phyloP scores from a whole-genome alignment of 2,888 invertebrate species.

The Euzophera pinguis region DNA sequence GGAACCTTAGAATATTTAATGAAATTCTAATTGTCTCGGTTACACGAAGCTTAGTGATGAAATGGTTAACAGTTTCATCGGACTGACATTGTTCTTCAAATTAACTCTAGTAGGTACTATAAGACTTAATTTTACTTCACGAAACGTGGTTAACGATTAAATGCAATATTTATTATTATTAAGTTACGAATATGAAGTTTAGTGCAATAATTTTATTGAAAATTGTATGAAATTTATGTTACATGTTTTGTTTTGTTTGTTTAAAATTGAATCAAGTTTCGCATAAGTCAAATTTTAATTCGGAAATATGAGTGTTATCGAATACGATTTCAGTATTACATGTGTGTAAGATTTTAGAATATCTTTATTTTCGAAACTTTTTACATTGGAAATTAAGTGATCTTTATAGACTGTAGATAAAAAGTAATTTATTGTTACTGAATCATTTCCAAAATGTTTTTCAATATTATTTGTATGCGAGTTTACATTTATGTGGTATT shows the following conservation, averaged over 20 bases:
- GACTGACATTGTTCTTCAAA: slow-evolving; percentile 72
- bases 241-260: slow-evolving; percentile 69
- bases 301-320: slow-evolving; percentile 53
- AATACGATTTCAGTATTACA: slow-evolving; percentile 75
- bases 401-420: slow-evolving; percentile 68
- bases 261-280: slow-evolving; percentile 51
- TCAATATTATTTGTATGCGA: slow-evolving; percentile 51
- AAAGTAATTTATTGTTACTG: slow-evolving; percentile 77
- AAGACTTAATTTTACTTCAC: slow-evolving; percentile 68
- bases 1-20: slow-evolving; percentile 40
- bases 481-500: slow-evolving; percentile 25
- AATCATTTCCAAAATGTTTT: slow-evolving; percentile 71
- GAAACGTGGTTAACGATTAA: slow-evolving; percentile 69
- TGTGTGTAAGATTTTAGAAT: slow-evolving; percentile 67
- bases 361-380: slow-evolving; percentile 63
- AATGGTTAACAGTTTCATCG: slow-evolving; percentile 58
- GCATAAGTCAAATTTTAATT: slow-evolving; percentile 48
- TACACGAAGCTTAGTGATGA: slow-evolving; percentile 54
- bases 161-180: slow-evolving; percentile 73
- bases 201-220: slow-evolving; percentile 78
- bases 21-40: slow-evolving; percentile 50
- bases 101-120: slow-evolving; percentile 61
- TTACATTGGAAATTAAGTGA: slow-evolving; percentile 64
- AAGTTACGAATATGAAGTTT: slow-evolving; percentile 71
- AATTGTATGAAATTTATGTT: slow-evolving; percentile 74